Evolutionary conservation across 2,113 vertebrate genomes (phyloP).

Genomic region (Notechis scutatus): DNA sequence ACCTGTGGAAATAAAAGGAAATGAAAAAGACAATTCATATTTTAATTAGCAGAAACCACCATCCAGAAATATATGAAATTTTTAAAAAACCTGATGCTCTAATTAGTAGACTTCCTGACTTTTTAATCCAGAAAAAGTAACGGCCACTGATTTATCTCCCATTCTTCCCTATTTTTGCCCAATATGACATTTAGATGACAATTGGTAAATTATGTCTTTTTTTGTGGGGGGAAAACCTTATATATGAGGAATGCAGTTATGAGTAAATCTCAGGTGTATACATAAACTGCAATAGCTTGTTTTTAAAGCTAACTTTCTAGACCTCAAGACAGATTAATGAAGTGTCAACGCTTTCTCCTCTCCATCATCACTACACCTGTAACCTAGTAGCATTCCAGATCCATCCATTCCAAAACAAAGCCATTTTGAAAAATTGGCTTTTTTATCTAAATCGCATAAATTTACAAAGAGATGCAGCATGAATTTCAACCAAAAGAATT

Average conservation of each 20-base stretch:
- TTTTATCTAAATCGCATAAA: background rate
- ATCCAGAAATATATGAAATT: background rate
- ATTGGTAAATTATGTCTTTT: background rate
- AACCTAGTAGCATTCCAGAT: background rate
- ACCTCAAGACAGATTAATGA: background rate
- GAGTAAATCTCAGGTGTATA: background rate
- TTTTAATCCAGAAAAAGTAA: background rate
- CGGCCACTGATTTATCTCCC: background rate
- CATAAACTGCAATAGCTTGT: background rate
- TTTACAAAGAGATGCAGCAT: background rate
- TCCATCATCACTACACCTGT: too few relatives aligned
- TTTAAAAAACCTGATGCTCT: background rate
- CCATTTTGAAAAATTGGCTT: background rate
- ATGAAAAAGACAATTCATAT: background rate
- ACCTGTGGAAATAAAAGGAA: constrained; percentile 38
- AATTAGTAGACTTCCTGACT: background rate
- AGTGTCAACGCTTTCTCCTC: background rate
- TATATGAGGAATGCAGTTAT: background rate
- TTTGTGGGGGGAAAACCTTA: background rate
- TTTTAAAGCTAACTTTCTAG: background rate
- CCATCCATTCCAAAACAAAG: background rate
- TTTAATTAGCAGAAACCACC: background rate
- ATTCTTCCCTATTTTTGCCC: background rate
- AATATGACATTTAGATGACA: background rate
- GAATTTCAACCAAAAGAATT: background rate